Conservation (phyloP, 2,797 vertebrate genomes). For the Mus minutoides region DNA sequence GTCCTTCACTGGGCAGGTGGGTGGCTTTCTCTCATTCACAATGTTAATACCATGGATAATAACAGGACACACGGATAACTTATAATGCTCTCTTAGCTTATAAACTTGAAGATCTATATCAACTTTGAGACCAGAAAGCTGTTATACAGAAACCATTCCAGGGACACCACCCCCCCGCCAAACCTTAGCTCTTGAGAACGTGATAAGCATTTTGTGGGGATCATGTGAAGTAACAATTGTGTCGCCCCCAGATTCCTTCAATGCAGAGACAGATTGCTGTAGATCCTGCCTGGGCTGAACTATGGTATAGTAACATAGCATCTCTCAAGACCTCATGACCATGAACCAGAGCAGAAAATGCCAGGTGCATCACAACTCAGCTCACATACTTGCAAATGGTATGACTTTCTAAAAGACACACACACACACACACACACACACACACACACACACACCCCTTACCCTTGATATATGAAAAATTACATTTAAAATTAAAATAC, state of each 20-base stretch:
- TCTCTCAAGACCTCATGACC: neutral
- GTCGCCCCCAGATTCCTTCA: neutral
- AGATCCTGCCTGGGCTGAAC: neutral
- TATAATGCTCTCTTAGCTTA: neutral
- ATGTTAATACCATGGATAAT: neutral
- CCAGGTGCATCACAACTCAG: neutral
- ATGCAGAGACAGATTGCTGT: neutral
- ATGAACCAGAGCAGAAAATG: neutral
- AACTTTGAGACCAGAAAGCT: neutral
- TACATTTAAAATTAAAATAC: neutral
- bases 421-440: neutral
- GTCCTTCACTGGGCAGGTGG: neutral
- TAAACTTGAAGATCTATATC: neutral
- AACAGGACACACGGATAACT: neutral
- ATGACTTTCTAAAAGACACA: neutral
- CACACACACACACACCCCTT: neutral
- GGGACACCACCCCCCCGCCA: too few species aligned
- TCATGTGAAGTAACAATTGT: neutral
- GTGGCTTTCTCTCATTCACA: neutral
- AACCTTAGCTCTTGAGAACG: neutral
- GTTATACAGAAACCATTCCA: slow-evolving; percentile 2
- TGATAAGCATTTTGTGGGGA: neutral
- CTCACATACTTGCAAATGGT: neutral
- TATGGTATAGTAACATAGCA: neutral
- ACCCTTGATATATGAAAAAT: neutral